Evolutionary conservation across 2,888 invertebrate genomes (phyloP), one percentile per base, ranked within the genome.

Genomic region (Silvanus unidentatus): DNA sequence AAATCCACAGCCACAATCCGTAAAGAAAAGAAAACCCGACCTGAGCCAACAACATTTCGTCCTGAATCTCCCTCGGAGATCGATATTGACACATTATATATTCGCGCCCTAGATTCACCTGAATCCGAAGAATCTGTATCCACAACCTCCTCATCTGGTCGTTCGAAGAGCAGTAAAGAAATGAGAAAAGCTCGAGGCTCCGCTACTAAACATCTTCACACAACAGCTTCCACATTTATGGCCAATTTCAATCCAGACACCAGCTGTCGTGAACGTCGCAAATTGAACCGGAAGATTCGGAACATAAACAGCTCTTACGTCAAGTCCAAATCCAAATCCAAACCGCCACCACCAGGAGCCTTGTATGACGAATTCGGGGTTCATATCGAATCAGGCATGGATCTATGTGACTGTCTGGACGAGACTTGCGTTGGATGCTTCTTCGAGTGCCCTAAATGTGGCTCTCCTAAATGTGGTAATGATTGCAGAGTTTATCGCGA

Each of bases 331-430:
- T 22, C 22, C 22, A 22, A 22, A 8, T 8, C 22, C 12, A 75
- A 75, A 56, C 72, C 73, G 30, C 72, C 73, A 14, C 64, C 66
- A 36, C 72, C 69, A 22, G 78, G 79, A 49, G 75, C 75, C 43
- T 52, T 86, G 32, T 86, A 88, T 71, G 83, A 92, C 74, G 84
- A 84, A 59, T 75, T 73, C 42, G 89, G 89, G 0, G 71, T 77
- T 28, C 75, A 84, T 52, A 73, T 81, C 14, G 70, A 72, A 11
- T 79, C 79, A 16, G 82, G 82, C 1, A 70, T 77, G 53, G 86
- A 94, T 70, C 61, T 89, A 9, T 95, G 95, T 55, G 95, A 95
- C 66, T 95, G 94, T 63, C 74, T 93, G 52, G 81, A 84, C 55
- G 75, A 76, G 30, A 73, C 75, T 9, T 95, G 95, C 59, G 75